Conservation (phyloP, 2,113 vertebrate genomes). For the Mohoua ochrocephala region DNA sequence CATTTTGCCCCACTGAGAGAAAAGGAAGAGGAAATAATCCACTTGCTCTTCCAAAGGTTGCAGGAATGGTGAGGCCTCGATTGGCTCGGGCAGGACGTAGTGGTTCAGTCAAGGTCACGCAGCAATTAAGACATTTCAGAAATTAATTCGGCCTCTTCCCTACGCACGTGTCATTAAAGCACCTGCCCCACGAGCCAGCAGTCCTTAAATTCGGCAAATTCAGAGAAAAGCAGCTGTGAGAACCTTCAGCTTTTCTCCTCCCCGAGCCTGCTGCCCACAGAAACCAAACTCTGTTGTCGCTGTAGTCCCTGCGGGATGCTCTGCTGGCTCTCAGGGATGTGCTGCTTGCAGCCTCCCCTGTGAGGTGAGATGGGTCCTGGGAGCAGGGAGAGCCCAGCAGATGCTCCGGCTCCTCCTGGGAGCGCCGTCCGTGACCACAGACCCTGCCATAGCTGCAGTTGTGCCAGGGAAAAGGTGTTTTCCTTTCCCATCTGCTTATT, state of each 20-base stretch:
- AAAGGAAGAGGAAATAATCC: slow-evolving; percentile 5
- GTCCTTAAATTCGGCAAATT: neutral
- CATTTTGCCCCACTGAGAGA: neutral
- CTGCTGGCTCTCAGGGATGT: neutral
- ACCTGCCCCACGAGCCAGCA: neutral
- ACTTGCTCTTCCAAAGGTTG: neutral
- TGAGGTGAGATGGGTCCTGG: neutral
- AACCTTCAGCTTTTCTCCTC: neutral
- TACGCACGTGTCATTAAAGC: neutral
- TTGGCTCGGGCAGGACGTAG: neutral
- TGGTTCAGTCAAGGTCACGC: neutral
- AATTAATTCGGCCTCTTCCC: neutral
- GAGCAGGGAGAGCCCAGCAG: neutral
- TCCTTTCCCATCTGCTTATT: neutral
- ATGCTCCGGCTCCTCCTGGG: neutral
- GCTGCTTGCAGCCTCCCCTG: neutral
- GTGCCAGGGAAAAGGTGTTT: neutral
- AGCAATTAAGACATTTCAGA: neutral
- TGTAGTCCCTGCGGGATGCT: neutral
- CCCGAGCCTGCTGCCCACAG: neutral
- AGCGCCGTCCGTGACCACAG: neutral
- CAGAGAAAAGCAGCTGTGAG: neutral
- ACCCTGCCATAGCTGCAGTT: neutral
- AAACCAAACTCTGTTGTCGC: neutral
- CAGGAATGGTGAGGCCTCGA: neutral